Percentiles rank a stretch among this genome's conserved stretches.
phyloP scores from a whole-genome alignment of 2,888 invertebrate species.

The Pristionchus fissidentatus region DNA sequence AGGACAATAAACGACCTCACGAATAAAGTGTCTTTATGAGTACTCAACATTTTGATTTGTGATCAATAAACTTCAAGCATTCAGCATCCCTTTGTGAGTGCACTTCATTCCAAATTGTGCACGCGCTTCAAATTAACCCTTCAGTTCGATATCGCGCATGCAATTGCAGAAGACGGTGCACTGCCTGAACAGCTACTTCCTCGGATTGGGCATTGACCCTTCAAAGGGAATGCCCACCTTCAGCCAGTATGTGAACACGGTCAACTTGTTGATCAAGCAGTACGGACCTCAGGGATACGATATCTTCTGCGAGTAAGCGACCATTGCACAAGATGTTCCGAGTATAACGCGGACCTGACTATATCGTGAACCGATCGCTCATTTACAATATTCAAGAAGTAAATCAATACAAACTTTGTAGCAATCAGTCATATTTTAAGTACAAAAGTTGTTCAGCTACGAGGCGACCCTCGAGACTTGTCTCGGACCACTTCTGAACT shows the following conservation, averaged over 20 bases:
- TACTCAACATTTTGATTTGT: too few relatives aligned
- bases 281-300: background rate
- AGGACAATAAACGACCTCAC: too few relatives aligned
- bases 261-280: background rate
- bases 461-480: background rate
- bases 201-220: background rate
- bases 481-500: background rate
- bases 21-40: too few relatives aligned
- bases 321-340: background rate
- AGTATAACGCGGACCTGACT: too few relatives aligned
- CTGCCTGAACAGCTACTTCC: background rate
- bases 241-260: background rate
- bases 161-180: background rate
- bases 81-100: background rate
- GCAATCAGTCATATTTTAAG: background rate
- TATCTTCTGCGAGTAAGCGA: constrained; percentile 23
- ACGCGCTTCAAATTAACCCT: too few relatives aligned
- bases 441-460: background rate
- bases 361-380: too few relatives aligned
- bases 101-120: too few relatives aligned
- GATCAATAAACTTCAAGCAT: background rate
- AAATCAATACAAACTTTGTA: too few relatives aligned
- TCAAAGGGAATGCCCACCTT: background rate
- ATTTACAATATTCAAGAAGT: too few relatives aligned
- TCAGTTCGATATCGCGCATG: too few relatives aligned